A percentile compares a stretch with the other conserved stretches of the same genome.
phyloP scores from a whole-genome alignment of 2,888 invertebrate species.

The Scaptomyza reducta region DNA sequence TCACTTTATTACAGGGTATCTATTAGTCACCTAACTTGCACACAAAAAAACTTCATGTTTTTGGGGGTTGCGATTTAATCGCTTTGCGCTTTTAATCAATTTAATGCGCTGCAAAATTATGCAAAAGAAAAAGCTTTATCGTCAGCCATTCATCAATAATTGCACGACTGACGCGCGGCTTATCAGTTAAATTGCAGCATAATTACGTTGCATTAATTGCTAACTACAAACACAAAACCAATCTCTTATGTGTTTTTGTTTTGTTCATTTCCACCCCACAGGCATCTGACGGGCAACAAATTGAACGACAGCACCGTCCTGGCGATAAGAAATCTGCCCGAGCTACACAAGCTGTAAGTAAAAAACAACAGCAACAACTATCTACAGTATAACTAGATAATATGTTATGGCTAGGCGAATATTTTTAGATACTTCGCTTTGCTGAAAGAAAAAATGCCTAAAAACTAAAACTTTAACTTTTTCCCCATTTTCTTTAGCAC shows the following conservation, averaged over 20 bases:
- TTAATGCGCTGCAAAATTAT: conserved; percentile 72
- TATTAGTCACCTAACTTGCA: background rate
- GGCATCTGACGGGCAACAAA: conserved; percentile 86
- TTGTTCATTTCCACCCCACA: conserved; percentile 68
- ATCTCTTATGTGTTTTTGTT: conserved; percentile 48
- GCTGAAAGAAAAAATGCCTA: background rate
- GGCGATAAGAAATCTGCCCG: conserved; percentile 84
- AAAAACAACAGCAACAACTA: conserved; percentile 3
- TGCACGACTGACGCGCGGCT: conserved; percentile 40
- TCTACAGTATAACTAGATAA: conserved; percentile 31
- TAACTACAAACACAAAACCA: conserved; percentile 30
- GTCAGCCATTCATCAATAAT: conserved; percentile 59
- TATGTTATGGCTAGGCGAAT: background rate
- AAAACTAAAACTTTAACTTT: background rate
- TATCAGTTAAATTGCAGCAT: conserved; percentile 61
- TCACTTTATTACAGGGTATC: conserved; percentile 10
- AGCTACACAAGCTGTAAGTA: conserved; percentile 85
- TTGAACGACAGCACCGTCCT: conserved; percentile 85
- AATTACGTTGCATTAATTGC: conserved; percentile 54
- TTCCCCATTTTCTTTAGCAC: conserved; percentile 56
- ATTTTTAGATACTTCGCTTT: no score
- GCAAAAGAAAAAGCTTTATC: conserved; percentile 48
- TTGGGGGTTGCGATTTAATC: conserved; percentile 78
- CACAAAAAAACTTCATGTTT: conserved; percentile 4
- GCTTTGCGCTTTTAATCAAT: conserved; percentile 67